Conservation (phyloP, 1,140 invertebrate species). For the Meloidogyne exigua region DNA sequence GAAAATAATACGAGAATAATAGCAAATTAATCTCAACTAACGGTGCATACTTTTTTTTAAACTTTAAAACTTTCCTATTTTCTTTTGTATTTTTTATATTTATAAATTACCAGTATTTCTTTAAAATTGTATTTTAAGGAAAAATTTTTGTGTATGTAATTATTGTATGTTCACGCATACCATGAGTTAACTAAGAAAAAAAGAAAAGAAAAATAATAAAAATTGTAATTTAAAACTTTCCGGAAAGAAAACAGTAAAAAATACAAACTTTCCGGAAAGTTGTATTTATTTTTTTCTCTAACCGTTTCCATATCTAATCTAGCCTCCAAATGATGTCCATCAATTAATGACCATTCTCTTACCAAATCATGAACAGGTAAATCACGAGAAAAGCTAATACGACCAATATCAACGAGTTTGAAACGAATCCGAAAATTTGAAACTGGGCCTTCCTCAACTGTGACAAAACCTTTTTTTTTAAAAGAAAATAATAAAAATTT, state of each 20-base stretch:
- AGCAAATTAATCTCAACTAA: no score
- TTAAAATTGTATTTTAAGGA: constrained; percentile 8
- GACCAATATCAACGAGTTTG: constrained; percentile 57
- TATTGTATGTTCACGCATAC: constrained; percentile 41
- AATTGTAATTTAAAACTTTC: neutral
- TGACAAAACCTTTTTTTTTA: constrained; percentile 53
- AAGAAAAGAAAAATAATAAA: neutral
- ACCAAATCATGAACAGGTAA: constrained; percentile 60
- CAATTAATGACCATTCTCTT: constrained; percentile 47
- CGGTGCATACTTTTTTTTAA: neutral
- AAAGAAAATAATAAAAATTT: constrained; percentile 17
- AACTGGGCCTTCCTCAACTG: constrained; percentile 56
- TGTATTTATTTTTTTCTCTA: neutral
- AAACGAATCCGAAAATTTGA: constrained; percentile 40
- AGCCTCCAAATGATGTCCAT: constrained; percentile 37
- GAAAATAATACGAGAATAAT: no score
- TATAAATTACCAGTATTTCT: neutral
- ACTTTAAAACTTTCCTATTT: neutral
- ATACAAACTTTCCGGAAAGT: neutral
- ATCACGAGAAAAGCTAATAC: constrained; percentile 60
- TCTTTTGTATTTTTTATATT: neutral
- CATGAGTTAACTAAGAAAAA: constrained; percentile 31
- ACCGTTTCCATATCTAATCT: constrained; percentile 44
- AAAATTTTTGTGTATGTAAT: constrained; percentile 47
- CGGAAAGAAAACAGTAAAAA: neutral